Base-by-base conservation (phyloP, 1,140 invertebrate genomes). In the Teleogryllus occipitalis region DNA sequence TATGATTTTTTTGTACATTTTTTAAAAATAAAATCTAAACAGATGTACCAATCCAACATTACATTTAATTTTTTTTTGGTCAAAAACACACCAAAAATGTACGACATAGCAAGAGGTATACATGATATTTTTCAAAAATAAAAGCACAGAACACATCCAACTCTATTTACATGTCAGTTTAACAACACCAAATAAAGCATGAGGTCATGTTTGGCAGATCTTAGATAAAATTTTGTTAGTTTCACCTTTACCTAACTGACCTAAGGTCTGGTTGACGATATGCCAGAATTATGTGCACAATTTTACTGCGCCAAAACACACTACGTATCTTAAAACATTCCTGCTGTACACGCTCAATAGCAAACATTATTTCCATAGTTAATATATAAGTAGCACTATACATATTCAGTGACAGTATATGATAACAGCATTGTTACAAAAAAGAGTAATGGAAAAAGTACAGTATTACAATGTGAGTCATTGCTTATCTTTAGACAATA, bases 121-220 rank as follows among this genome's bases (percentile, higher is more conserved):
- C 47, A 77, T 46, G 22, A 48, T 21, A 47, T 77, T 77, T 47
- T 77, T n/a, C 76, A 48, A n/a, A 77, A 65, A 77, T 47, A 77
- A 49, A 46, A 77, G 75, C 75, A 76, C 75, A 76, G 54, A 76
- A 76, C 75, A 76, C n/a, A 75, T n/a, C 48, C 12, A 76, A 76
- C 46, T 77, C 76, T 77, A 77, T 77, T 77, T 77, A 77, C 76
- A 77, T 77, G 48, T 15, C 74, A 75, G n/a, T 22, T 54, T n/a
- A 77, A 47, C n/a, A 49, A 77, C 76, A 77, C 47, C 47, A 49
- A 77, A 77, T 77, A 77, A 54, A 77, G 47, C 76, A 77, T 48
- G 46, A 77, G 18, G 76, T 77, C 76, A 48, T 77, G 18, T 77
- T 8, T 77, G 47, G 15, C 76, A 77, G n/a, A 54, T 54, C 47